phyloP scores from a whole-genome alignment of 2,113 vertebrate genomes.

The Rhea americana region DNA sequence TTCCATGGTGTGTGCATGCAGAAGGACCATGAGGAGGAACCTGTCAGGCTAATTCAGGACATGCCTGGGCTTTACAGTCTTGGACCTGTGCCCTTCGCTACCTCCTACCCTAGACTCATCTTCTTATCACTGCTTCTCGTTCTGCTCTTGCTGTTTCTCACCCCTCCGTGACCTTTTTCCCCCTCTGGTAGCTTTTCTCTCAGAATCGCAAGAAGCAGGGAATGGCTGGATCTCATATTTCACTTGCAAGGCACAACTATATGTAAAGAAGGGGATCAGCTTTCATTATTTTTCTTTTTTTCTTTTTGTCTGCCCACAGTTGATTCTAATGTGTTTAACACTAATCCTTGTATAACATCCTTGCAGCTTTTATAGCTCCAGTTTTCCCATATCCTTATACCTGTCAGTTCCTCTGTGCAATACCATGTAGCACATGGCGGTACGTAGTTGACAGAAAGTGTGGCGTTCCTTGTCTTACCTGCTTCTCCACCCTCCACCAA shows the following conservation, averaged over 20 bases:
- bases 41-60: neutral
- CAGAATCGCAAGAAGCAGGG: neutral
- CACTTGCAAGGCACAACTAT: neutral
- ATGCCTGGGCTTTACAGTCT: neutral
- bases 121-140: neutral
- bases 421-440: neutral
- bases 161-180: neutral
- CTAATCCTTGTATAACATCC: neutral
- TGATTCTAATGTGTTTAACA: neutral
- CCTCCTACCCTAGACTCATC: neutral
- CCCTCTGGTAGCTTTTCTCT: neutral
- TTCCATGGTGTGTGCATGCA: neutral
- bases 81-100: neutral
- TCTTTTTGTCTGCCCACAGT: neutral
- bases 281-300: neutral
- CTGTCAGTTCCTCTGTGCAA: neutral
- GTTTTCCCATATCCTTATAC: neutral
- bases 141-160: neutral
- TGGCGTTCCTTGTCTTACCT: neutral
- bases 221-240: neutral
- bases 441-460: neutral
- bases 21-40: neutral
- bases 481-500: neutral
- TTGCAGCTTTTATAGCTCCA: neutral
- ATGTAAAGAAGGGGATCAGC: neutral